These are phyloP conservation scores for Beris chalybata DNA, from an alignment of 2,888 invertebrate genomes.

Conservation along the genomic window DNA sequence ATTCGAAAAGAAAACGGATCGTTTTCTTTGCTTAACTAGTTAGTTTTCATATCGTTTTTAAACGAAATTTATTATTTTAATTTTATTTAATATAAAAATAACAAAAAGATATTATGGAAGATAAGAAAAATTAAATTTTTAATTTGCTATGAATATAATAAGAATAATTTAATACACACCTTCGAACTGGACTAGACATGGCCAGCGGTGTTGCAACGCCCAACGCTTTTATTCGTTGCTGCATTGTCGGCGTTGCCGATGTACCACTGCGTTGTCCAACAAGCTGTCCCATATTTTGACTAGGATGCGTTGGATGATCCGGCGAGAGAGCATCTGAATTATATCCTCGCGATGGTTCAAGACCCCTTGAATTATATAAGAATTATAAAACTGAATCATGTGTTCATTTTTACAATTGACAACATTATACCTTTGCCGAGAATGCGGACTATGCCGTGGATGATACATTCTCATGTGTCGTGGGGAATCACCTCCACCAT, in stretches of 20 bases:
- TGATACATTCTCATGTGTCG: constrained; percentile 57
- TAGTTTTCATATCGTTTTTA: constrained; percentile 5
- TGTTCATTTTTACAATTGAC: not conserved
- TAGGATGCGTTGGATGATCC: constrained; percentile 58
- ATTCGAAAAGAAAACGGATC: constrained; percentile 3
- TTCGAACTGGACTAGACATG: constrained; percentile 83
- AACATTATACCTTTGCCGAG: constrained; percentile 65
- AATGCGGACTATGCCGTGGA: constrained; percentile 77
- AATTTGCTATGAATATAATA: not conserved
- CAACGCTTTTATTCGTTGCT: constrained; percentile 85
- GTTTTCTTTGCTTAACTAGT: constrained; percentile 1
- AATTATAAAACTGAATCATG: constrained; percentile 1
- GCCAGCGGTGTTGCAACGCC: constrained; percentile 88
- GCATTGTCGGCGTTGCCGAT: constrained; percentile 78
- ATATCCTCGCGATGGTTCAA: constrained; percentile 66
- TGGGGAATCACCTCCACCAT: constrained; percentile 58
- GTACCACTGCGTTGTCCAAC: constrained; percentile 59
- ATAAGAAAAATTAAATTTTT: constrained; percentile 27
- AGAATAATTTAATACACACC: constrained; percentile 60
- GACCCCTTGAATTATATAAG: constrained; percentile 55
- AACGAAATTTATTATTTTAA: not conserved
- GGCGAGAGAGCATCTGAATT: constrained; percentile 65
- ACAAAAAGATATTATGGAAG: constrained; percentile 34
- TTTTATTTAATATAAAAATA: not conserved
- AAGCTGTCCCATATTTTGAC: constrained; percentile 51